Evolutionary conservation across 2,888 invertebrate genomes (phyloP).

Genomic region (Orgyia antiqua): DNA sequence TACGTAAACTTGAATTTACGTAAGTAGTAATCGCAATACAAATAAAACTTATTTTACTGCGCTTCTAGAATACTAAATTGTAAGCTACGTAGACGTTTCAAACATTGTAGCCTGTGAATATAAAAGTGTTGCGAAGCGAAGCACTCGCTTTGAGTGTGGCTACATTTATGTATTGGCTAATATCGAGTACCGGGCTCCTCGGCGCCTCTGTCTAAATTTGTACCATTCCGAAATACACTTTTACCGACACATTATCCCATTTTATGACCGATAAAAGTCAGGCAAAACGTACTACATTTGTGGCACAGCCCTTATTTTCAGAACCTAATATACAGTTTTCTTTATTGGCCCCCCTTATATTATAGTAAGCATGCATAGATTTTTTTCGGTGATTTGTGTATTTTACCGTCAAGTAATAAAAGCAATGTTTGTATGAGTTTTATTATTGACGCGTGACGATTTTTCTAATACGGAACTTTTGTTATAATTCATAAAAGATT

Average conservation of each 20-base stretch:
- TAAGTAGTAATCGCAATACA: too few species aligned
- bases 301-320: conserved; percentile 69
- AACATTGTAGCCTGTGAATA: conserved; percentile 20
- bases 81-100: too few species aligned
- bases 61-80: too few species aligned
- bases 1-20: too few species aligned
- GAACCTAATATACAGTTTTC: conserved; percentile 66
- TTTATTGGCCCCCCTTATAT: conserved; percentile 64
- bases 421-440: conserved; percentile 59
- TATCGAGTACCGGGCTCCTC: conserved; percentile 45
- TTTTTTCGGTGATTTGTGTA: conserved; percentile 64
- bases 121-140: conserved; percentile 31
- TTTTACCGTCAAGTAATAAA: conserved; percentile 60
- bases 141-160: conserved; percentile 37
- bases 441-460: conserved; percentile 58
- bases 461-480: conserved; percentile 58
- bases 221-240: conserved; percentile 73
- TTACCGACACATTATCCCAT: conserved; percentile 72
- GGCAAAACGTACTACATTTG: conserved; percentile 69
- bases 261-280: conserved; percentile 77
- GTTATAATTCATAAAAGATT: conserved; percentile 63
- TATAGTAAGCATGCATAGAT: conserved; percentile 64
- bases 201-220: conserved; percentile 70
- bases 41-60: too few species aligned
- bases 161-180: conserved; percentile 48